Percentiles rank a stretch among this genome's conserved stretches.
Evolutionary conservation across 2,888 invertebrate genomes (phyloP).

Genomic region (Chloroclysta siterata): DNA sequence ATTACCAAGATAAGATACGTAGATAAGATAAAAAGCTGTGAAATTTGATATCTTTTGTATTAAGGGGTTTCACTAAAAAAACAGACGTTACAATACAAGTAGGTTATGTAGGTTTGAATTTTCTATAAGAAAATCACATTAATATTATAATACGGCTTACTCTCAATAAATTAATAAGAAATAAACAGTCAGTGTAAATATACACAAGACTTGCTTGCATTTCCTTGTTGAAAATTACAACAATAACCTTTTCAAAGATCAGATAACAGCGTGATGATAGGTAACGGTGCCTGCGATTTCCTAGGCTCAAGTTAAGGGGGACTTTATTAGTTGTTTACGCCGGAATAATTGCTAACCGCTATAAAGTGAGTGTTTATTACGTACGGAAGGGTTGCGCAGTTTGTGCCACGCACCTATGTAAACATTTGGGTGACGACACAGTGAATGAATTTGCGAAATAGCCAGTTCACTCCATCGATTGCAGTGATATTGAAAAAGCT

Average conservation of each 20-base stretch:
- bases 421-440: conserved; percentile 11
- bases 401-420: conserved; percentile 4
- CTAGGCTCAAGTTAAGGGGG: conserved; percentile 35
- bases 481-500: not conserved
- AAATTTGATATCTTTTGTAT: no score
- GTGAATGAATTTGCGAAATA: not conserved
- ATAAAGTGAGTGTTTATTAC: conserved; percentile 42
- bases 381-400: conserved; percentile 32
- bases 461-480: not conserved
- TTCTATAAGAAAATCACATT: no score
- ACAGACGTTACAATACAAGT: no score
- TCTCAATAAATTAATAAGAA: no score
- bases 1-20: no score
- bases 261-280: conserved; percentile 21
- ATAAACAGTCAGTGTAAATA: no score
- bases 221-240: not conserved
- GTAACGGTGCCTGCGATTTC: conserved; percentile 24
- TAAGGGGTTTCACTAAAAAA: no score
- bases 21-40: no score
- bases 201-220: not conserved
- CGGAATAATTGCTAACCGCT: conserved; percentile 41
- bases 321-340: conserved; percentile 45
- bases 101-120: no score
- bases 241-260: conserved; percentile 7
- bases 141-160: no score